phyloP scores from a whole-genome alignment of 37 sponge, comb jelly and placozoan genomes.

The Eunapius fragilis region DNA sequence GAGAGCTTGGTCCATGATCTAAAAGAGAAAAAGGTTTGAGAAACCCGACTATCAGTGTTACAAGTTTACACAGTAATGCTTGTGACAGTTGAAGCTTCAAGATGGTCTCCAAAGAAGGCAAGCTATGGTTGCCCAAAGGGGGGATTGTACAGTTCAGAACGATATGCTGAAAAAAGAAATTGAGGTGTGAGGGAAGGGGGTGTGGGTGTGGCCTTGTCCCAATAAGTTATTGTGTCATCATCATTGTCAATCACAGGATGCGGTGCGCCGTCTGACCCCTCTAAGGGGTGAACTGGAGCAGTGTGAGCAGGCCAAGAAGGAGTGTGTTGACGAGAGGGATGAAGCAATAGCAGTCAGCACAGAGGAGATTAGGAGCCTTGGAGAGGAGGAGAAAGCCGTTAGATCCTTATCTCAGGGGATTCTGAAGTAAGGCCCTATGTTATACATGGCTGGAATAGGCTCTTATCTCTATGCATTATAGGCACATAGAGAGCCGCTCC shows the following conservation, averaged over 20 bases:
- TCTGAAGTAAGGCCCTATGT: constrained; percentile 14
- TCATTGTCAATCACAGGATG: constrained; percentile 2
- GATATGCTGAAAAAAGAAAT: constrained; percentile 59
- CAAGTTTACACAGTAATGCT: not conserved
- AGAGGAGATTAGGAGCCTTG: constrained; percentile 34
- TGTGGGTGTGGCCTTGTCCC: not conserved
- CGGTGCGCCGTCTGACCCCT: constrained; percentile 19
- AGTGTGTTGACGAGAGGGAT: constrained; percentile 13
- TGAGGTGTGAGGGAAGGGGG: constrained; percentile 28
- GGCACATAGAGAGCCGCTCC: constrained; percentile 23
- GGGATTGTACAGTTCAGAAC: constrained; percentile 33
- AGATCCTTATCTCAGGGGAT: constrained; percentile 3
- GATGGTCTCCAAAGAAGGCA: constrained; percentile 54
- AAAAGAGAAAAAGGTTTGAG: constrained; percentile 59
- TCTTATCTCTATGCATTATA: not conserved
- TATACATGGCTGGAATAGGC: not conserved
- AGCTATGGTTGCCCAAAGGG: constrained; percentile 46
- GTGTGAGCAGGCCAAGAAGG: constrained; percentile 15
- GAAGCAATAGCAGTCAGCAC: constrained; percentile 18
- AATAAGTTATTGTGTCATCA: not conserved
- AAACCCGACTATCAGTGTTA: not conserved
- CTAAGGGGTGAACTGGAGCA: constrained; percentile 46
- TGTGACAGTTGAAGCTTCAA: constrained; percentile 50
- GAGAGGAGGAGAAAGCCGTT: constrained; percentile 2
- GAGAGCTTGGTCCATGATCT: constrained; percentile 49